A percentile compares a stretch with the other conserved stretches of the same genome.
Conservation (phyloP, 1,140 invertebrate genomes). For the Drosophila melanica region DNA sequence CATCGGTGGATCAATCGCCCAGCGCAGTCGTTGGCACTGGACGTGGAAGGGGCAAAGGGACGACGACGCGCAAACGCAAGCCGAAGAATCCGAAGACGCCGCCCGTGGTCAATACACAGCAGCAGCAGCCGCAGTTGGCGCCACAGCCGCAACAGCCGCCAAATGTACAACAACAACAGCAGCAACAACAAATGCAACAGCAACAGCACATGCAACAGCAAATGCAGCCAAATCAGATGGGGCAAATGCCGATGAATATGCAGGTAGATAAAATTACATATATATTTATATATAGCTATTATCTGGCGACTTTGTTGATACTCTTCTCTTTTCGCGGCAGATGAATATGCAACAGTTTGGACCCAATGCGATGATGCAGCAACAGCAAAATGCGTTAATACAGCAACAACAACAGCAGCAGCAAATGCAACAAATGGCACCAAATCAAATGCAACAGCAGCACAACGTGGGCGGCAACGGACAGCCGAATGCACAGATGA, state of each 20-base stretch:
- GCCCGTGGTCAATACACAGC: conserved; percentile 84
- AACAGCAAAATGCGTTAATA: conserved; percentile 51
- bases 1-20: conserved; percentile 86
- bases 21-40: conserved; percentile 77
- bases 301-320: neutral
- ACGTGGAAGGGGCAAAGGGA: conserved; percentile 84
- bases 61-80: conserved; percentile 83
- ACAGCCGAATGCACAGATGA: conserved; percentile 76
- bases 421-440: conserved; percentile 67
- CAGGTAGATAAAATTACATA: conserved; percentile 45
- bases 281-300: neutral
- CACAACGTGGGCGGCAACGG: conserved; percentile 69
- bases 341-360: conserved; percentile 80
- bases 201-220: conserved; percentile 80
- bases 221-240: conserved; percentile 69
- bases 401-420: conserved; percentile 64
- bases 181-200: conserved; percentile 84
- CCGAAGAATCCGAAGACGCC: conserved; percentile 83
- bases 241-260: conserved; percentile 81
- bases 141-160: conserved; percentile 68
- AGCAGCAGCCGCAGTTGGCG: conserved; percentile 86
- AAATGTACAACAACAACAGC: conserved; percentile 86
- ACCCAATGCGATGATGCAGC: conserved; percentile 77
- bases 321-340: conserved; percentile 10
- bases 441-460: conserved; percentile 74